Base-by-base conservation (phyloP, 2,797 vertebrate genomes). In the Acrossocheilus wenchowensis region DNA sequence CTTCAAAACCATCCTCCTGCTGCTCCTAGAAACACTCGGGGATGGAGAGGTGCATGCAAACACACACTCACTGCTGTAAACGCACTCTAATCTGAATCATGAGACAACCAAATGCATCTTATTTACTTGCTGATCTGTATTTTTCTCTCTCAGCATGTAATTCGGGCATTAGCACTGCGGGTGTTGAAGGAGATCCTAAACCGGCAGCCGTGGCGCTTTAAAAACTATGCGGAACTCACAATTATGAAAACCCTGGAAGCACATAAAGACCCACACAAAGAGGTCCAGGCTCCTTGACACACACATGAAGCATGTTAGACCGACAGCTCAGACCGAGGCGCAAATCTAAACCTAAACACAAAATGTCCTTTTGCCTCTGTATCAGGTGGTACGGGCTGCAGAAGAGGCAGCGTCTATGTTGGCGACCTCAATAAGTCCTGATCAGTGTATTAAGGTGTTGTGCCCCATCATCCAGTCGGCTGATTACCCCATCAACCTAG, bases 391-490 rank as follows among this genome's bases (percentile, higher is more conserved):
- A 57, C 95, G 97, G 89, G 98, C 97, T 73, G 98, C 98, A 11
- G 98, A 99, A 93, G 98, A 99, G 92, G 97, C 97, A 0, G 98
- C 98, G 0, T 95, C 97, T 43, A 97, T 98, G 95, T 88, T 99
- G 93, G 97, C 98, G 0, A 94, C 95, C 88, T 99, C 98, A 71
- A 99, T 99, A 94, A 98, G 96, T 90, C 96, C 98, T 1, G 98
- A 99, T 89, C 98, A 99, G 94, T 99, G 97, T 89, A 96, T 99
- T 93, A 99, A 99, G 94, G 97, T 99, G 87, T 93, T 99, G 83
- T 99, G 98, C 93, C 98, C 98, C 85, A 99, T 99, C 92, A 97
- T 99, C 92, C 98, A 99, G 91, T 98, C 98, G 4, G 98, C 98
- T 68, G 98, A 99, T 91, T 99, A 98, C 90, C 98, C 98, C 84